These are phyloP conservation scores for Cebidichthys violaceus DNA, from an alignment of 2,113 vertebrate species.

Conservation along the genomic window DNA sequence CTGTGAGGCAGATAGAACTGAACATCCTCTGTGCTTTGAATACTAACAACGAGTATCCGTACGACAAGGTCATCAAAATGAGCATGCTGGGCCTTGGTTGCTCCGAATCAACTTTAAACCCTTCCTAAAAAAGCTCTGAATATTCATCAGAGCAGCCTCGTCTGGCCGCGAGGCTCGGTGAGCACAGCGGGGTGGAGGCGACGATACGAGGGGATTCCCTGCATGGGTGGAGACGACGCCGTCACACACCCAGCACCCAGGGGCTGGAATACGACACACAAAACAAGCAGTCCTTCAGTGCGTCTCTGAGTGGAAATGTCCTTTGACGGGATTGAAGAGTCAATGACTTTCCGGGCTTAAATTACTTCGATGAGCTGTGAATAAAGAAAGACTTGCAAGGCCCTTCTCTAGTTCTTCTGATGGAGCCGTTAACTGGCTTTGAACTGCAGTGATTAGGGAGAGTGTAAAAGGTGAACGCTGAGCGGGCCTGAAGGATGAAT, in stretches of 20 bases:
- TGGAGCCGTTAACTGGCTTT: conserved; percentile 16
- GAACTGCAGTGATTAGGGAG: conserved; percentile 15
- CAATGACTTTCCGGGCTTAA: neutral
- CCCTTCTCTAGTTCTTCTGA: neutral
- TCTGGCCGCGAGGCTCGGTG: conserved; percentile 11
- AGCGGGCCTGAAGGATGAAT: conserved; percentile 26
- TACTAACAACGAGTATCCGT: conserved; percentile 14
- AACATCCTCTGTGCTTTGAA: conserved; percentile 16
- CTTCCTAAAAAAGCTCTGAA: conserved; percentile 36
- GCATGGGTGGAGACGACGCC: conserved; percentile 19
- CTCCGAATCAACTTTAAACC: conserved; percentile 20
- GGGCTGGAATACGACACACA: conserved; percentile 1
- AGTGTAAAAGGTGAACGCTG: conserved; percentile 21
- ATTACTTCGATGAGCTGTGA: neutral
- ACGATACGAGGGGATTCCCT: conserved; percentile 24
- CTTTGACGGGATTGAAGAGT: neutral
- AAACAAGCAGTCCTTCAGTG: neutral
- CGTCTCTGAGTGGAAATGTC: neutral
- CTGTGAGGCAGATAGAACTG: neutral
- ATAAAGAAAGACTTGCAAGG: neutral
- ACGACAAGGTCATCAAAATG: conserved; percentile 29
- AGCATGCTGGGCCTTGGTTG: neutral
- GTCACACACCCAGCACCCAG: conserved; percentile 5
- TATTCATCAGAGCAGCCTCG: conserved; percentile 38
- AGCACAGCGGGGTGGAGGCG: conserved; percentile 19